A percentile compares a stretch with the other conserved stretches of the same genome.
Conservation (phyloP, 2,797 vertebrate species). For the Thamnophis elegans region DNA sequence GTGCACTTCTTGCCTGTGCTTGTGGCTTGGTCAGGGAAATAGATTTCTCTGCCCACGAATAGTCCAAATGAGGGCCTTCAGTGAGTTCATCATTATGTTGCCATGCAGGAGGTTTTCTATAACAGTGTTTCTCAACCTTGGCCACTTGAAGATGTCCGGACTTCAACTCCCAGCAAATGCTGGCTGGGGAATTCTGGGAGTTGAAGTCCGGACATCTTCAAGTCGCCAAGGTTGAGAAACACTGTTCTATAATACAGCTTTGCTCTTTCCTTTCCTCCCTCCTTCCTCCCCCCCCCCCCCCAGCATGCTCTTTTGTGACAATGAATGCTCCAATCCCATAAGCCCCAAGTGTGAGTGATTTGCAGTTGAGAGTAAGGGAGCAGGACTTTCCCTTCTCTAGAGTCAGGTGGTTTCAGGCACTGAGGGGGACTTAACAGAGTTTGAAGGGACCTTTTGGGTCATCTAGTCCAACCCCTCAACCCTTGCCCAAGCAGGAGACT, state of each 20-base stretch:
- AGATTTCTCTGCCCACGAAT: not conserved
- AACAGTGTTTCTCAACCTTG: too few species aligned
- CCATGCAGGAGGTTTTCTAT: not conserved
- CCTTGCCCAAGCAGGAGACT: too few species aligned
- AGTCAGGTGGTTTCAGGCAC: not conserved
- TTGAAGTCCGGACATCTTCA: too few species aligned
- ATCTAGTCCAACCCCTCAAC: too few species aligned
- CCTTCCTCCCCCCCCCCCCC: not conserved
- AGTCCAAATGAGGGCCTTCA: not conserved
- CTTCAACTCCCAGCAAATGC: too few species aligned
- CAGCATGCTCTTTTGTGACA: not conserved
- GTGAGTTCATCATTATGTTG: not conserved
- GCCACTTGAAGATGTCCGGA: too few species aligned
- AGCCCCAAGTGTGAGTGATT: not conserved
- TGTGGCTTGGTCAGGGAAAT: not conserved
- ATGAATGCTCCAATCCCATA: not conserved
- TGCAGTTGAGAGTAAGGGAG: not conserved
- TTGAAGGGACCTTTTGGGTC: too few species aligned
- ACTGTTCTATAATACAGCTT: not conserved
- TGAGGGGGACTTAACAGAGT: not conserved
- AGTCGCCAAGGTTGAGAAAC: too few species aligned
- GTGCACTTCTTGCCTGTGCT: not conserved
- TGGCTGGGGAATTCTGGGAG: too few species aligned
- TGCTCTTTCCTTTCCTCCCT: not conserved
- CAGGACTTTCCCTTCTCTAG: not conserved